These are phyloP conservation scores for Odontamblyopus lacepedii DNA, from an alignment of 2,797 vertebrate species.

Conservation along the genomic window DNA sequence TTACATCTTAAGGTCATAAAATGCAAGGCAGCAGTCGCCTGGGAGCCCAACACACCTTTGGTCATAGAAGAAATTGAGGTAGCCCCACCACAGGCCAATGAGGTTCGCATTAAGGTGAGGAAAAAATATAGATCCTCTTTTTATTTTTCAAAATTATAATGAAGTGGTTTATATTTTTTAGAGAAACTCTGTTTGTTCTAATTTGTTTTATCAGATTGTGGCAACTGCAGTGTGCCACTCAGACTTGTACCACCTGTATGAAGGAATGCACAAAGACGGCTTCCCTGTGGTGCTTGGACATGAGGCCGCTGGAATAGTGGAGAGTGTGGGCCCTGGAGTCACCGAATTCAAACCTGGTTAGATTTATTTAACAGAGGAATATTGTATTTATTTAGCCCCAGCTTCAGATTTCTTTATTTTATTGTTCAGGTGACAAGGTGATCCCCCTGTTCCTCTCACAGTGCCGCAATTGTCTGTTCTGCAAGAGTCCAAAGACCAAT, in stretches of 20 bases:
- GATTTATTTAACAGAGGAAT: not conserved
- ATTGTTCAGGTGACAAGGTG: slow-evolving; percentile 85
- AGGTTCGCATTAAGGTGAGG: slow-evolving; percentile 90
- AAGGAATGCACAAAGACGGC: slow-evolving; percentile 38
- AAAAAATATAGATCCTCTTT: not conserved
- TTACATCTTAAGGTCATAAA: not conserved
- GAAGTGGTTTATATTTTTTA: no score
- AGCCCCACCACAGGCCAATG: slow-evolving; percentile 83
- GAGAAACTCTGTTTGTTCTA: not conserved
- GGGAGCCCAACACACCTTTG: slow-evolving; percentile 11
- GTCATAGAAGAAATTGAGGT: slow-evolving; percentile 11
- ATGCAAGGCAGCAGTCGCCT: slow-evolving; percentile 13
- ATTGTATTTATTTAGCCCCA: not conserved
- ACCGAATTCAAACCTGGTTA: slow-evolving; percentile 76
- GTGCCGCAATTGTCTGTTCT: slow-evolving; percentile 90
- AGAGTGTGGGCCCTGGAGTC: slow-evolving; percentile 78
- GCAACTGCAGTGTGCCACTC: slow-evolving; percentile 75
- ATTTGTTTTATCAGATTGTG: slow-evolving; percentile 61
- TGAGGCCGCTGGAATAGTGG: slow-evolving; percentile 76
- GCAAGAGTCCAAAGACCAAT: slow-evolving; percentile 90
- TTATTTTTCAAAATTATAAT: not conserved
- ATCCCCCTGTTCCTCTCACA: slow-evolving; percentile 89
- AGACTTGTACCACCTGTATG: slow-evolving; percentile 73
- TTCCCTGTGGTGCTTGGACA: slow-evolving; percentile 79
- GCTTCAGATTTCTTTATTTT: not conserved